phyloP scores from a whole-genome alignment of 2,797 vertebrate species.

The Gymnothorax reevesii region DNA sequence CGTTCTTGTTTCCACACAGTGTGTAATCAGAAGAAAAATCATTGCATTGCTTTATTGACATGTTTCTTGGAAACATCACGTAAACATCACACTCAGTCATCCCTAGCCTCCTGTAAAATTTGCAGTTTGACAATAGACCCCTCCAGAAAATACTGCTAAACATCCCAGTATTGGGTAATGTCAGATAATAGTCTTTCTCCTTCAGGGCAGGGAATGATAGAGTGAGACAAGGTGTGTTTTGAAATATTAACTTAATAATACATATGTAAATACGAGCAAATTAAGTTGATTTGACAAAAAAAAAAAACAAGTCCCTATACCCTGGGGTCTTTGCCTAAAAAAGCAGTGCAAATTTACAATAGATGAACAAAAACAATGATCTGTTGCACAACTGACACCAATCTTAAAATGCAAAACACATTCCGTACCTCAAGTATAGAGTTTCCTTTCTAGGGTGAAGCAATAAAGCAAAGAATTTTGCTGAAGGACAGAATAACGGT shows the following conservation, averaged over 20 bases:
- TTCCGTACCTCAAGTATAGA: neutral
- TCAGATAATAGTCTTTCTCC: neutral
- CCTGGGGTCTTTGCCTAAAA: neutral
- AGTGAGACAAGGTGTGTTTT: neutral
- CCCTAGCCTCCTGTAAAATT: slow-evolving; percentile 18
- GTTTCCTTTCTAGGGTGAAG: neutral
- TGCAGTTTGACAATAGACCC: neutral
- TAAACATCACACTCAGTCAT: neutral
- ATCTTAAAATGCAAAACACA: neutral
- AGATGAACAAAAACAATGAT: slow-evolving; percentile 11
- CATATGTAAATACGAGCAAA: neutral
- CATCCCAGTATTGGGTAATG: neutral
- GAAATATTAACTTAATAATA: neutral
- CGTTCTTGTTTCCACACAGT: neutral
- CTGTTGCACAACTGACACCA: neutral
- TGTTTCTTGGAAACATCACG: slow-evolving; percentile 14
- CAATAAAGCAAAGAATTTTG: neutral
- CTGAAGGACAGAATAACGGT: neutral
- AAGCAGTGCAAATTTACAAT: slow-evolving; percentile 1
- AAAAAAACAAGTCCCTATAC: neutral
- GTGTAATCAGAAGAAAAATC: neutral
- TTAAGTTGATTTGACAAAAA: neutral
- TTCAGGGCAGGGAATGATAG: neutral
- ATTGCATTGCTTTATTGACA: slow-evolving; percentile 19
- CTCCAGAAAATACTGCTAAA: neutral